phyloP scores from a whole-genome alignment of 53 echinoderm and acorn worm species.

The Temnopleurus reevesii region DNA sequence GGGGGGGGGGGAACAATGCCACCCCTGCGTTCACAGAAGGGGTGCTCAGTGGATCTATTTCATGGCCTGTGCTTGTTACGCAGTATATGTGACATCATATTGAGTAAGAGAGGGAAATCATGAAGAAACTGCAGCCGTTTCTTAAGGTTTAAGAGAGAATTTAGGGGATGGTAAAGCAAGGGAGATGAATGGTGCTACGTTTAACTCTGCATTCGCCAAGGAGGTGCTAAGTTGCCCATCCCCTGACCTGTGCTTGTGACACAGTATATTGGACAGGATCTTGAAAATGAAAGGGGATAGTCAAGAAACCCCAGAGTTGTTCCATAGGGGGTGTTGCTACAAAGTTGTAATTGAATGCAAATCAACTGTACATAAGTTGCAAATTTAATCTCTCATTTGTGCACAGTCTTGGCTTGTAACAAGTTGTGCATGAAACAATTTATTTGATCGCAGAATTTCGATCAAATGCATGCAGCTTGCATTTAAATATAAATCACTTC shows the following conservation, averaged over 20 bases:
- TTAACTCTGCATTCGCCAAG: too few species aligned
- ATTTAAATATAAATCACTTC: too few species aligned
- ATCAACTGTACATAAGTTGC: too few species aligned
- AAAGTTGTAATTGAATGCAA: too few species aligned
- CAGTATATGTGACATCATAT: slow-evolving; percentile 70
- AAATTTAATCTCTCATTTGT: too few species aligned
- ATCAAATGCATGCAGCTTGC: too few species aligned
- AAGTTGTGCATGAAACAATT: too few species aligned
- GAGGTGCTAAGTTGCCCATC: slow-evolving; percentile 78
- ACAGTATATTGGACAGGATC: slow-evolving; percentile 68
- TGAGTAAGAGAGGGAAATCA: slow-evolving; percentile 77
- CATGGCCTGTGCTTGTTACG: slow-evolving; percentile 69
- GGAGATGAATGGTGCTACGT: too few species aligned
- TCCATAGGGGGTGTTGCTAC: too few species aligned
- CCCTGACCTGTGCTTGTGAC: slow-evolving; percentile 73
- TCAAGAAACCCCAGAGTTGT: slow-evolving; percentile 70
- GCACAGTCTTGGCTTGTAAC: too few species aligned
- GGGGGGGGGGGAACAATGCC: slow-evolving; percentile 87
- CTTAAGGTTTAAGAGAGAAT: slow-evolving; percentile 78
- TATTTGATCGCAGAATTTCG: too few species aligned
- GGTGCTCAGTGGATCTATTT: slow-evolving; percentile 74
- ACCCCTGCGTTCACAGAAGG: slow-evolving; percentile 84
- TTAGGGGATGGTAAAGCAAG: too few species aligned
- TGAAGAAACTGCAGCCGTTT: slow-evolving; percentile 67
- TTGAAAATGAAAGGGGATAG: slow-evolving; percentile 77